A percentile compares a stretch with the other conserved stretches of the same genome.
Evolutionary conservation across 2,797 vertebrate genomes (phyloP).

Genomic region (Chromobotia macracanthus): DNA sequence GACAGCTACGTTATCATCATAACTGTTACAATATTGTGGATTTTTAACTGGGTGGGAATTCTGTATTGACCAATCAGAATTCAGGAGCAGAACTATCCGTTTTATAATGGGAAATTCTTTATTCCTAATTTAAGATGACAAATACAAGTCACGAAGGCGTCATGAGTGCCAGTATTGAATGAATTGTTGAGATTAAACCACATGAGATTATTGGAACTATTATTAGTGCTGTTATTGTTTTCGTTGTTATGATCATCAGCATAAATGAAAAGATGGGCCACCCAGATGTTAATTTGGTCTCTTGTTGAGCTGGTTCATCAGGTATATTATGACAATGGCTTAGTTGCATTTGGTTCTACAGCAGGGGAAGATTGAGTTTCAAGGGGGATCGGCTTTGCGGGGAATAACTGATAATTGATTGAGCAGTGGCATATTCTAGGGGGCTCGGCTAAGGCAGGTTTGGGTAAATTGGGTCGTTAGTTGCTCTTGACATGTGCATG

Average conservation of each 20-base stretch:
- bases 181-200: conserved; percentile 19
- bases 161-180: conserved; percentile 4
- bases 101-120: background rate
- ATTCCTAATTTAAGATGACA: background rate
- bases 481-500: conserved; percentile 49
- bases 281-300: conserved; percentile 45
- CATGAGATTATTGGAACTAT: conserved; percentile 22
- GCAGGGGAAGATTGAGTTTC: conserved; percentile 38
- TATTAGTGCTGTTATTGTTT: conserved; percentile 42
- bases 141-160: conserved; percentile 29
- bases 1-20: background rate
- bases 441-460: conserved; percentile 41
- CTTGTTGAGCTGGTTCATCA: conserved; percentile 19
- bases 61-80: conserved; percentile 11
- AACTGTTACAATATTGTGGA: background rate
- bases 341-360: conserved; percentile 31
- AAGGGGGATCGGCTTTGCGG: conserved; percentile 43
- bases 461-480: conserved; percentile 53
- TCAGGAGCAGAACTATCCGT: background rate
- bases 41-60: background rate
- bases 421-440: conserved; percentile 40
- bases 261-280: conserved; percentile 38
- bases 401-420: conserved; percentile 53
- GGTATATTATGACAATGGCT: conserved; percentile 25
- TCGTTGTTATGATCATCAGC: conserved; percentile 36